Evolutionary conservation across 2,113 vertebrate species (phyloP), one percentile per base, ranked within the genome.

Genomic region (Brachionichthys hirsutus): DNA sequence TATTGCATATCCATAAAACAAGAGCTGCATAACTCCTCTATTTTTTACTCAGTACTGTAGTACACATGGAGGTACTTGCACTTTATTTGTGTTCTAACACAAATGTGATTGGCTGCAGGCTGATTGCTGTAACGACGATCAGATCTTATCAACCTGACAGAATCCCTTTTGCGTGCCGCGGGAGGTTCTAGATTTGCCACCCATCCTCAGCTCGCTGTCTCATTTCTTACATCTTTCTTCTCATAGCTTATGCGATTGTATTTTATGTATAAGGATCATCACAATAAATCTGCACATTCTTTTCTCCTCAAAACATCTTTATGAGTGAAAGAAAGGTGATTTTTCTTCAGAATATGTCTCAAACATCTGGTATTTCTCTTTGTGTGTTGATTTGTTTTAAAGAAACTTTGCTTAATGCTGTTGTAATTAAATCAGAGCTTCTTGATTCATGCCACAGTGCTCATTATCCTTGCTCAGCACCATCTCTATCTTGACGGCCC

Each of bases 401-500:
- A 49, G 34, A 54, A 70, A 61, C 58, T 47, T n/a, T 44, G 40
- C 10, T 44, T 52, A 34, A 16, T 46, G n/a, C 13, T 57, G 7
- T 49, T 57, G 9, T 70, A 74, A 83, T 83, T 54, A 55, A 67
- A 62, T 68, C 19, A 58, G 41, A 53, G 12, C 52, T 53, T 68
- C 22, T 41, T 51, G n/a, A 76, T 64, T 80, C 9, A 20, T 65
- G 34, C 22, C 34, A 4, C 63, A 59, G 68, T 77, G 54, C 46
- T 80, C 51, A 76, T 82, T 79, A 79, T 70, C 56, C 13, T 61
- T 67, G 42, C 54, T 64, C 62, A 52, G 62, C 50, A 65, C 35
- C 22, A 35, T 62, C 17, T 65, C 67, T 54, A 30, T 73, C 38
- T 24, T 43, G 10, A 40, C 69, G 50, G 59, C 38, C 69, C 69